Evolutionary conservation across 2,113 vertebrate species (phyloP).

Genomic region (Neodon shergylaensis): DNA sequence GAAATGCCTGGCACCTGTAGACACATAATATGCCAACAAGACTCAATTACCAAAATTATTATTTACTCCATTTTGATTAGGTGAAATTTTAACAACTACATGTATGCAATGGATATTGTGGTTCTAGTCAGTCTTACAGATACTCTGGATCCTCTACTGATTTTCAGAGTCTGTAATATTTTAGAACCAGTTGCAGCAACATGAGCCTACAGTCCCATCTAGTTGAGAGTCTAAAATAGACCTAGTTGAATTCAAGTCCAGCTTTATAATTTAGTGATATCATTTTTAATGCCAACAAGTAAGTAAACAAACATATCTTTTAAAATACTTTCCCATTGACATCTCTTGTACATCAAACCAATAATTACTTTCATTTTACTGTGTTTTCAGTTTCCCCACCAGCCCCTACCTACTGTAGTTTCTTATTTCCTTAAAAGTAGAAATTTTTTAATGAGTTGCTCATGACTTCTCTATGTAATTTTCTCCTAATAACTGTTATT

Average conservation of each 20-base stretch:
- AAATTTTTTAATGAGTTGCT: not conserved
- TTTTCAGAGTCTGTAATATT: not conserved
- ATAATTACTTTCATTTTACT: not conserved
- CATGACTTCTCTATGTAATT: conserved; percentile 18
- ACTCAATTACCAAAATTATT: not conserved
- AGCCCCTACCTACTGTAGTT: not conserved
- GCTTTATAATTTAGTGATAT: not conserved
- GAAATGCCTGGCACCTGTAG: not conserved
- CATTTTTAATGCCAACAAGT: not conserved
- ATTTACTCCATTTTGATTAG: not conserved
- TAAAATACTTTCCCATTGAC: not conserved
- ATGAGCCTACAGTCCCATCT: not conserved
- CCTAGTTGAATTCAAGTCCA: not conserved
- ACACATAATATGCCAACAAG: not conserved
- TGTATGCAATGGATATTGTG: too few species aligned
- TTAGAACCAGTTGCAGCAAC: not conserved
- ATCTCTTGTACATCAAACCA: not conserved
- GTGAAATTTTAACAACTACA: conserved; percentile 4
- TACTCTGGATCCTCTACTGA: not conserved
- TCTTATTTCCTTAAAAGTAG: not conserved
- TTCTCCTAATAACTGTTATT: conserved; percentile 35
- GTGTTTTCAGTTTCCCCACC: not conserved
- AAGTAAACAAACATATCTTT: not conserved
- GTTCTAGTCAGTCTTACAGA: not conserved
- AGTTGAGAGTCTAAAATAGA: not conserved